Base-by-base conservation (phyloP, 2,797 vertebrate genomes). In the Sebastes minor region DNA sequence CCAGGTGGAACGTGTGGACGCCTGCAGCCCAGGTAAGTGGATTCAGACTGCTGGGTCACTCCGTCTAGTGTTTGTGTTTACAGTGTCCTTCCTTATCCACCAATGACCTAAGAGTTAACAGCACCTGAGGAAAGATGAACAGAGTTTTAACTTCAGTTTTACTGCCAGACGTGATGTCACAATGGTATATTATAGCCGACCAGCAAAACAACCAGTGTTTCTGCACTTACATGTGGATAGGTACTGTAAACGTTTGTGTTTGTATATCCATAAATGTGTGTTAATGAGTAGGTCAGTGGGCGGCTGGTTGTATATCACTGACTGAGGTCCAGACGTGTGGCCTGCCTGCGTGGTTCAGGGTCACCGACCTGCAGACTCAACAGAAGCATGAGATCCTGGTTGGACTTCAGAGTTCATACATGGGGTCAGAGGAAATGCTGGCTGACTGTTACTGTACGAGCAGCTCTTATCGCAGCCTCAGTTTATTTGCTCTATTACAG, bases 21-120 rank as follows among this genome's bases (percentile, higher is more conserved):
- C 71, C 73, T 78, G 66, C 74, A 78, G 82, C 46, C 35, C 78
- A 68, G 82, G 55, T n/a, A 13, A 62, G 66, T 5, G 62, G 28
- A 74, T 68, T 71, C 59, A 62, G 55, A 16, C 30, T 6, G 65
- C 28, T 14, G 53, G 59, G 16, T 75, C 35, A 22, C 56, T 5
- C 38, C 18, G 25, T 72, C 67, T 46, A 62, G 8, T 57, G 22
- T 71, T 16, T 63, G 53, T 22, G 9, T 52, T 68, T 27, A 32
- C 6, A 14, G 32, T 5, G 38, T 70, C 56, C 30, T 49, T 52
- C 49, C 60, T 74, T 65, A 57, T 76, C 28, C 63, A 74, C 63
- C 52, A 0, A 42, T 52, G 42, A 60, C n/a, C 38, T 30, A 38
- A 56, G 52, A 32, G 28, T 71, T 4, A 59, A 55, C 61, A 77